Evolutionary conservation across 2,797 vertebrate species (phyloP), one percentile per base, ranked within the genome.

Genomic region (Micropoecilia bifurca): DNA sequence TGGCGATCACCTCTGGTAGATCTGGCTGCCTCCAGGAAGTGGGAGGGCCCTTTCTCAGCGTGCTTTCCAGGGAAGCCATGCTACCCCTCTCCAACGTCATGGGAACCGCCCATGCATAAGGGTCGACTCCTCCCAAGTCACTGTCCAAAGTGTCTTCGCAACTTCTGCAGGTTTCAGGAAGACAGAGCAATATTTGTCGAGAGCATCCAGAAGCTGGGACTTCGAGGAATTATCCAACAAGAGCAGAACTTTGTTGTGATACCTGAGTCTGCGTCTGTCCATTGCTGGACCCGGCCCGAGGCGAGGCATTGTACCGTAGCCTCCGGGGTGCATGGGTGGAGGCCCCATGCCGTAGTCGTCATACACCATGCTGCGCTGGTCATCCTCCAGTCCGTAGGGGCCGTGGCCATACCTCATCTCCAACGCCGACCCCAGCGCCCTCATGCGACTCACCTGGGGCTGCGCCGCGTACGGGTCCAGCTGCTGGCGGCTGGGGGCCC

Each of bases 21-120:
- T 99, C 98, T 0, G 98, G 98, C 87, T 99, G 98, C 79, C 98
- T 96, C 98, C 98, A 99, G 39, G 91, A 94, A 0, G 94, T 73
- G 0, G 97, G 96, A 0, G 96, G 93, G 3, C 88, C 96, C n/a
- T 98, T 98, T 84, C 98, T 96, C 46, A 98, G 94, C 55, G 97
- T 96, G 94, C 98, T 98, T 93, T 99, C 98, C 92, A 99, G 89
- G 30, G 98, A 99, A 0, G 97, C 98, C 96, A 99, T 95, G 94
- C 98, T 99, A 22, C 98, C 98, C 25, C 96, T 92, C 78, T 99
- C 98, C 0, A 98, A 95, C 30, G 97, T 95, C 95, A 98, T 88
- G 0, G 97, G 96, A 12, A 97, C 96, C 0, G 81, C 94, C 97
- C 97, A 99, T 76, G 96, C 95, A 85, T 97, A 98, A 47, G 96